Base-by-base conservation (phyloP, 2,797 vertebrate species). In the Cygnus olor region DNA sequence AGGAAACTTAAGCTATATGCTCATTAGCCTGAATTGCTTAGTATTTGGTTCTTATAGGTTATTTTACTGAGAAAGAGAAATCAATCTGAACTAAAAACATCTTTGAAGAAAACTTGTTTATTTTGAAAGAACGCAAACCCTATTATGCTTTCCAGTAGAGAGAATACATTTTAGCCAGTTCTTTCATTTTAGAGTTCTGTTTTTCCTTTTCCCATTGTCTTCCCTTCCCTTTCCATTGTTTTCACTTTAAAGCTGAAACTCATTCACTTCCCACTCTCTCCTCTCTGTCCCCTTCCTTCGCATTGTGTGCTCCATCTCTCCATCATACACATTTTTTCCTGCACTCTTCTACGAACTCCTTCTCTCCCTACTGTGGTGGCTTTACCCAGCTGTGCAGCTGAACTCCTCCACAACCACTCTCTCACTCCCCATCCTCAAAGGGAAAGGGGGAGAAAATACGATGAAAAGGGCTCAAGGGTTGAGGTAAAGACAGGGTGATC, bases 11-110 rank as follows among this genome's bases (percentile, higher is more conserved):
- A 27, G 30, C 4, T 63, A 12, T 54, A 19, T 18, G 40, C 17
- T 24, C 9, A 30, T 79, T 69, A 0, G 1, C 34, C 10, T 38
- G 11, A 82, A 58, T 49, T 69, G 4, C 11, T 87, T 72, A 56
- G 11, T 57, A 17, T 32, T 44, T 54, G 38, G 22, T 42, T 61
- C 0, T 1, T 45, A n/a, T 5, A 7, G 5, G 0, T 0, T 60
- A 57, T 71, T 90, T 86, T 79, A 71, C 27, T 42, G 27, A 72
- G 24, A 81, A 71, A 40, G 22, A 68, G 7, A 72, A 61, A 92
- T 66, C 24, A 65, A 2, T 72, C 11, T 47, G 19, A 45, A 34
- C 42, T 25, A 71, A 21, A 69, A 83, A 45, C 76, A 1, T 18
- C 10, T 88, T 77, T 68, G 44, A 83, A 88, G 7, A 69, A 86